A percentile compares a stretch with the other conserved stretches of the same genome.
Conservation (phyloP, 2,113 vertebrate species). For the Aramus guarauna region DNA sequence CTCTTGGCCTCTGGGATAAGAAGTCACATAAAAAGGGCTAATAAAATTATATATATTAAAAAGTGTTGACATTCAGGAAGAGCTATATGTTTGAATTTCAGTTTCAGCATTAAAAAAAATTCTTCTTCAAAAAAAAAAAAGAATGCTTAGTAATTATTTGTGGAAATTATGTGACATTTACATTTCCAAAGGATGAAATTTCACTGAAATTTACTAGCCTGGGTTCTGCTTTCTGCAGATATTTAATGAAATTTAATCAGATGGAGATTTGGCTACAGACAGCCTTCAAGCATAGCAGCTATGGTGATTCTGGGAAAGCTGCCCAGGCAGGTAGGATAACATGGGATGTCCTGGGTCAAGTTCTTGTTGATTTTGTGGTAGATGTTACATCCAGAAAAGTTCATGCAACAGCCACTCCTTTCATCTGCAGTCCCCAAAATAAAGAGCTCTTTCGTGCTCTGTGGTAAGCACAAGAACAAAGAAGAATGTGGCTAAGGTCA, state of each 20-base stretch:
- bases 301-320: neutral
- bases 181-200: neutral
- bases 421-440: neutral
- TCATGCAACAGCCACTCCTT: neutral
- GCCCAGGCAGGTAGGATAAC: neutral
- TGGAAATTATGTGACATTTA: neutral
- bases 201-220: neutral
- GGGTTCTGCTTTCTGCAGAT: neutral
- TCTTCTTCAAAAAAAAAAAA: neutral
- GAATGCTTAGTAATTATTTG: neutral
- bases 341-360: neutral
- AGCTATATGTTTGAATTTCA: neutral
- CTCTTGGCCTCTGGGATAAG: neutral
- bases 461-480: neutral
- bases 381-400: neutral
- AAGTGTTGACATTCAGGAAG: neutral
- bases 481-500: neutral
- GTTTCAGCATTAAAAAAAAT: neutral
- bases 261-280: neutral
- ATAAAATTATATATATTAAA: neutral
- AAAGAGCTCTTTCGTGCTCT: neutral
- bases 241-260: neutral
- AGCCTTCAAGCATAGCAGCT: neutral
- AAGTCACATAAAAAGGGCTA: neutral
- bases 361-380: neutral